A percentile compares a stretch with the other conserved stretches of the same genome.
phyloP scores from a whole-genome alignment of 2,888 invertebrate genomes.

The Athalia circularis region DNA sequence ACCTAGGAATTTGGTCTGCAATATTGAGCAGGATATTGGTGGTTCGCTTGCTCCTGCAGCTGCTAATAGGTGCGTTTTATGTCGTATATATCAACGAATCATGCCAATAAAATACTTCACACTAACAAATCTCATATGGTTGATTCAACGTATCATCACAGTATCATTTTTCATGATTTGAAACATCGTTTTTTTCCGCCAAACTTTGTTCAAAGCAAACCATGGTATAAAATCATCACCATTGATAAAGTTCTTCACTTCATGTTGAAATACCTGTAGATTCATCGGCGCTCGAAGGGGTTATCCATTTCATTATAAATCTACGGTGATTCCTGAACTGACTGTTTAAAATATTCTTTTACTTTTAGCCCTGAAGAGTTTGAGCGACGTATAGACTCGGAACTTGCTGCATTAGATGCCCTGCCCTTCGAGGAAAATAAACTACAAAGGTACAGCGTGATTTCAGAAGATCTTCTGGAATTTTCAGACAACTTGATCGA shows the following conservation, averaged over 20 bases:
- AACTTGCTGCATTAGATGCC: conserved; percentile 79
- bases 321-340: neutral
- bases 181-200: too few relatives aligned
- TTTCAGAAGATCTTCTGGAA: conserved; percentile 69
- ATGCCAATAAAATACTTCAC: too few relatives aligned
- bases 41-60: conserved; percentile 24
- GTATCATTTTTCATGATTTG: too few relatives aligned
- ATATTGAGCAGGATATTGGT: conserved; percentile 18
- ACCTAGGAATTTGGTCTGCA: conserved; percentile 33
- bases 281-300: conserved; percentile 33
- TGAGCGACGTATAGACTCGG: conserved; percentile 79
- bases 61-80: conserved; percentile 43
- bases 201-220: too few relatives aligned
- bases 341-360: neutral
- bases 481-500: conserved; percentile 68
- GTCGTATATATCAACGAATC: neutral
- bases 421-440: conserved; percentile 73
- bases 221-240: neutral
- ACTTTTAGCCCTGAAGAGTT: conserved; percentile 74
- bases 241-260: neutral
- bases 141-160: too few relatives aligned
- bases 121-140: too few relatives aligned
- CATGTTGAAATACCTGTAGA: neutral
- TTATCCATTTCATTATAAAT: conserved; percentile 24
- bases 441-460: conserved; percentile 67